Conservation (phyloP, 2,797 vertebrate genomes). For the Falco biarmicus region DNA sequence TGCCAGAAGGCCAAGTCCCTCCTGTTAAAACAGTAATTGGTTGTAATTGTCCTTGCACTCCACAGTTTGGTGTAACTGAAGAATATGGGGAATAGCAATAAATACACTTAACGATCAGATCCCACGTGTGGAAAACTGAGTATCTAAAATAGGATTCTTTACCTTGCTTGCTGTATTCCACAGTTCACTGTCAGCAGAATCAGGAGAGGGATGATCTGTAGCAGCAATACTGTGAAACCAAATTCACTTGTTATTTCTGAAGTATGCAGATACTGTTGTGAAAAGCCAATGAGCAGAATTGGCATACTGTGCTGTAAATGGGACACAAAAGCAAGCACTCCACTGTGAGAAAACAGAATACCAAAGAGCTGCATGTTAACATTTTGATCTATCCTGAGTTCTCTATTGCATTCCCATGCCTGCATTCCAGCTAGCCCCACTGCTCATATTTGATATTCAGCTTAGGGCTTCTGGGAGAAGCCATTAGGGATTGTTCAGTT, state of each 20-base stretch:
- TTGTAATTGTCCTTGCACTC: background rate
- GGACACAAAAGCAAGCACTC: background rate
- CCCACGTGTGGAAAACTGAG: rapidly evolving
- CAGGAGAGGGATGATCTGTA: background rate
- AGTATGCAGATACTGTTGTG: background rate
- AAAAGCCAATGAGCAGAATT: background rate
- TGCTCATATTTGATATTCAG: background rate
- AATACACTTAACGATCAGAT: background rate
- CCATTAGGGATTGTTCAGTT: background rate
- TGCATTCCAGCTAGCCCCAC: background rate
- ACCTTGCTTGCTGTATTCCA: background rate
- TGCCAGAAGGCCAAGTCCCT: background rate
- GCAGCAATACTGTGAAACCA: background rate
- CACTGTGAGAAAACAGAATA: background rate
- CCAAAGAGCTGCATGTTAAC: background rate
- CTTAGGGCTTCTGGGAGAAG: background rate
- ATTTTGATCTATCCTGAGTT: background rate
- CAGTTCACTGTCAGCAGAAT: background rate
- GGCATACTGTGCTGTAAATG: background rate
- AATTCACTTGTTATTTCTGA: background rate
- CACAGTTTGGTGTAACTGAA: background rate
- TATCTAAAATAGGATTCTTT: background rate
- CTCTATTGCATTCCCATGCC: background rate
- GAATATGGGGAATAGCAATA: background rate
- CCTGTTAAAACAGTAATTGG: background rate